These are phyloP conservation scores for Nannobrachium achirus DNA, from an alignment of 2,113 vertebrate species.

Conservation along the genomic window DNA sequence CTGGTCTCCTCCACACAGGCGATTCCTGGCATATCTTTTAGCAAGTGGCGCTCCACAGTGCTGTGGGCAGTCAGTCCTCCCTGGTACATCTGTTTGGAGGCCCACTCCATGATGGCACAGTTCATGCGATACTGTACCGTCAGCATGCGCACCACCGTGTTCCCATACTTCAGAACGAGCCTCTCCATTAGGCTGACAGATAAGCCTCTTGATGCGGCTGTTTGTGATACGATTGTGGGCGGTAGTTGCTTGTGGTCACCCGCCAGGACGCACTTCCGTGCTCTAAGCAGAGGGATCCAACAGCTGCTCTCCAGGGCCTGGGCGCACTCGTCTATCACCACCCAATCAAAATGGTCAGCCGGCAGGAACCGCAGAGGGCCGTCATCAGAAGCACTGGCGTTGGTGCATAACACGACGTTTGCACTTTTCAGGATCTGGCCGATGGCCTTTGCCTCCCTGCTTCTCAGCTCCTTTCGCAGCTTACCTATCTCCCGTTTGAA, in stretches of 20 bases:
- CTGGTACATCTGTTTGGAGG: conserved; percentile 88
- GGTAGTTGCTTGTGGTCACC: conserved; percentile 98
- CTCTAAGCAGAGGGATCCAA: conserved; percentile 92
- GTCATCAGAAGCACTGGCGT: conserved; percentile 88
- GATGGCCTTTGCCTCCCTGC: conserved; percentile 86
- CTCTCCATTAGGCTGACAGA: conserved; percentile 93
- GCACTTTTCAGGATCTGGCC: conserved; percentile 82
- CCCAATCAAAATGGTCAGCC: conserved; percentile 87
- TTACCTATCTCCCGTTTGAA: conserved; percentile 83
- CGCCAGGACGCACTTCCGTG: conserved; percentile 89
- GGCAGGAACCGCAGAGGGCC: conserved; percentile 92
- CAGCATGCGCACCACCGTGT: conserved; percentile 82
- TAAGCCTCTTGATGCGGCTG: conserved; percentile 85
- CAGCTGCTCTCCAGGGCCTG: conserved; percentile 97
- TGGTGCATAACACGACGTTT: conserved; percentile 88
- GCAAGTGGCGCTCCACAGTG: conserved; percentile 85
- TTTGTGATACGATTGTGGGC: conserved; percentile 89
- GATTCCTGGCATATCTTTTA: conserved; percentile 89
- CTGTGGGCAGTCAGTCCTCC: conserved; percentile 86
- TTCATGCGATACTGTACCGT: conserved; percentile 97
- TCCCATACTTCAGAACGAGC: conserved; percentile 76
- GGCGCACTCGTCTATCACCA: conserved; percentile 95
- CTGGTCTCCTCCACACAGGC: conserved; percentile 85
- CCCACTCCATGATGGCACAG: conserved; percentile 89
- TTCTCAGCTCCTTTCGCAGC: conserved; percentile 89